These are phyloP conservation scores for Elaphurus davidianus DNA, from an alignment of 2,113 vertebrate genomes.

Conservation along the genomic window DNA sequence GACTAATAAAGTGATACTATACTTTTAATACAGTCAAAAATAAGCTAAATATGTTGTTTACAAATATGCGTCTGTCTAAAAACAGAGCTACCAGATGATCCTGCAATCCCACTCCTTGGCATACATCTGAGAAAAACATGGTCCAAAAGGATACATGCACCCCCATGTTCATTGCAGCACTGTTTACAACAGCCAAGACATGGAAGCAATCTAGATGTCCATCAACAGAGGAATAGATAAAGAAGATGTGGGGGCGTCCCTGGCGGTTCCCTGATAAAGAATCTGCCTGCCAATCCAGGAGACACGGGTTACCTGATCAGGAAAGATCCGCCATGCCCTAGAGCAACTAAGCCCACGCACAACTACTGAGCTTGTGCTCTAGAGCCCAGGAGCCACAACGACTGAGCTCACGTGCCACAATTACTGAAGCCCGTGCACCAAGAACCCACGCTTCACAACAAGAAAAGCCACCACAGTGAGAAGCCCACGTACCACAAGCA, in stretches of 20 bases:
- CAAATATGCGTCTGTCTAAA: not conserved
- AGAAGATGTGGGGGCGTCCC: not conserved
- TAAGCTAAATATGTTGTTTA: not conserved
- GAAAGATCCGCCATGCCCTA: not conserved
- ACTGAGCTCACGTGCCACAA: not conserved
- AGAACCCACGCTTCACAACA: not conserved
- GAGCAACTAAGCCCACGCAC: not conserved
- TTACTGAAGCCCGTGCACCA: rapidly evolving
- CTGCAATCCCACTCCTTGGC: not conserved
- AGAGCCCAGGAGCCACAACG: not conserved
- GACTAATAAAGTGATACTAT: not conserved
- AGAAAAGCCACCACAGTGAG: not conserved
- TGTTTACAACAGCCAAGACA: not conserved
- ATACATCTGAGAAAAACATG: not conserved
- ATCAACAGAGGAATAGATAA: not conserved
- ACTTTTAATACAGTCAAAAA: not conserved
- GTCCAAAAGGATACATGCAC: not conserved
- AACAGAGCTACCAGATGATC: not conserved
- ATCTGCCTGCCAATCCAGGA: not conserved
- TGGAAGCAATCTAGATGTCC: not conserved
- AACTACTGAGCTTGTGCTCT: not conserved
- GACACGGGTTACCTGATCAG: not conserved
- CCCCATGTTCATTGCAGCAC: not conserved
- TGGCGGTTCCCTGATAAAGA: not conserved
- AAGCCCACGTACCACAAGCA: not conserved